Evolutionary conservation across 1,140 invertebrate species (phyloP).

Genomic region (Aphidius gifuensis): DNA sequence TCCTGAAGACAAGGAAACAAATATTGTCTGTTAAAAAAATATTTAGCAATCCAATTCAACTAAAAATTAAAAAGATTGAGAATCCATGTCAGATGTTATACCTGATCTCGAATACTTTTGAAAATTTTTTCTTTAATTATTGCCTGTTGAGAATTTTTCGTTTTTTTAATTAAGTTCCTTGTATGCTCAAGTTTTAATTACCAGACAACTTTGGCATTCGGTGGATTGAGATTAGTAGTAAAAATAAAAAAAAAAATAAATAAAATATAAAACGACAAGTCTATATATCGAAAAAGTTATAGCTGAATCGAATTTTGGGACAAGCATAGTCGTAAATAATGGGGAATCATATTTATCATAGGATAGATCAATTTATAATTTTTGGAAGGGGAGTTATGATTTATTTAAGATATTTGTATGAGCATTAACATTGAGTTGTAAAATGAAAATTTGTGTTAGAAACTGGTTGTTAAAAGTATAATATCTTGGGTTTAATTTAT

Average conservation of each 20-base stretch:
- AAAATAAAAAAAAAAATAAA: too few species aligned
- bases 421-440: conserved; percentile 20
- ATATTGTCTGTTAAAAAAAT: not conserved
- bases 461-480: not conserved
- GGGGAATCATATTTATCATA: conserved; percentile 23
- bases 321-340: conserved; percentile 14
- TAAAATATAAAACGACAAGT: too few species aligned
- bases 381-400: not conserved
- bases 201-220: too few species aligned
- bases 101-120: too few species aligned
- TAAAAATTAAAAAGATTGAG: too few species aligned
- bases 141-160: too few species aligned
- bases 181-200: too few species aligned
- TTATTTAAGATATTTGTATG: not conserved
- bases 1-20: not conserved
- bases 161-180: too few species aligned
- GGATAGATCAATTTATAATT: conserved; percentile 10
- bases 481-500: too few species aligned
- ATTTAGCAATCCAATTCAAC: not conserved
- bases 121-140: not conserved
- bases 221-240: too few species aligned
- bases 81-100: too few species aligned
- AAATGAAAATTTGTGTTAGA: conserved; percentile 9
- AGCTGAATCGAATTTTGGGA: too few species aligned
- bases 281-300: conserved; percentile 7